Conservation (phyloP, 2,888 invertebrate species). For the Autographa pulchrina region DNA sequence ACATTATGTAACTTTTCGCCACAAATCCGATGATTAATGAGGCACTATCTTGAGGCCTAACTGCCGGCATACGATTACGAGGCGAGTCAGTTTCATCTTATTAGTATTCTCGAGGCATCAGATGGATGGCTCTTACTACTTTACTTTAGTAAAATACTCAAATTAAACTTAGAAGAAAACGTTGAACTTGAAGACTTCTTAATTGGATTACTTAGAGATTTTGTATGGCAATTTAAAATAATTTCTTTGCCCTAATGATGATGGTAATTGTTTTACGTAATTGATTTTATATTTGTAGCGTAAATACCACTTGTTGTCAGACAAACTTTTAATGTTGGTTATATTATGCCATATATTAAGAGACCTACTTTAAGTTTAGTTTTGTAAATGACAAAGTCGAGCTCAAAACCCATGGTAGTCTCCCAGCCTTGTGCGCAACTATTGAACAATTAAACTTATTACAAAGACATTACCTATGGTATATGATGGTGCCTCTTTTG, state of each 20-base stretch:
- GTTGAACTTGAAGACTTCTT: conserved; percentile 11
- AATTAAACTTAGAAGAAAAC: conserved; percentile 30
- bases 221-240: background rate
- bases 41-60: conserved; percentile 10
- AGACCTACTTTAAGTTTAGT: too few species aligned
- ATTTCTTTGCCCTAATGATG: background rate
- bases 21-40: conserved; percentile 50
- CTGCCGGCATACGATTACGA: conserved; percentile 31
- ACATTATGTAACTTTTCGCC: conserved; percentile 22
- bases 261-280: background rate
- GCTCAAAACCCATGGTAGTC: background rate
- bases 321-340: too few species aligned
- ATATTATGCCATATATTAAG: too few species aligned
- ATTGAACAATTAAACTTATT: conserved; percentile 17
- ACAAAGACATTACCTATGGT: conserved; percentile 7
- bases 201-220: background rate
- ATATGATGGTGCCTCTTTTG: background rate
- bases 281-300: background rate
- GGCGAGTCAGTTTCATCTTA: conserved; percentile 15
- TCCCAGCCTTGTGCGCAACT: background rate
- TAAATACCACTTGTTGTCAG: too few species aligned
- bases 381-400: background rate
- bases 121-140: conserved; percentile 1
- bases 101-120: conserved; percentile 39
- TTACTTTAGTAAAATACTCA: conserved; percentile 45